Evolutionary conservation across 2,888 invertebrate genomes (phyloP).

Genomic region (Troides oblongomaculatus): DNA sequence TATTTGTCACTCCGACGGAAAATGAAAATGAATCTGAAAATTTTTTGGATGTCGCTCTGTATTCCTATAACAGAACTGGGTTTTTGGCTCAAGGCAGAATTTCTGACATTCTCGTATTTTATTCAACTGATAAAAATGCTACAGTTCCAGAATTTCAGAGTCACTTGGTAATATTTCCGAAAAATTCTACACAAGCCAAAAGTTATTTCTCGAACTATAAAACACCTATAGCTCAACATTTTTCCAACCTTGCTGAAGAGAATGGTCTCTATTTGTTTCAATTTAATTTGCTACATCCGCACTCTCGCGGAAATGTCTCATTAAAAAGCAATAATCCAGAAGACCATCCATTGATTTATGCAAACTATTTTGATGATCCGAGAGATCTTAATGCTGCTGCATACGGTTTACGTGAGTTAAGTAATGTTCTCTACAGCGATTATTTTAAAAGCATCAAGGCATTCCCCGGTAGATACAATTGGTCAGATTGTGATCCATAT

Average conservation of each 20-base stretch:
- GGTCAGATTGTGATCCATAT: too few species aligned
- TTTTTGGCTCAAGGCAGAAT: conserved; percentile 66
- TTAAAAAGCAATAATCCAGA: conserved; percentile 78
- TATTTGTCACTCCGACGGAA: conserved; percentile 51
- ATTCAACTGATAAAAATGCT: conserved; percentile 45
- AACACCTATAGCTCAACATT: conserved; percentile 40
- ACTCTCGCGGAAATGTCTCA: conserved; percentile 76
- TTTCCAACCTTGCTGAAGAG: conserved; percentile 46
- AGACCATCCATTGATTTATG: conserved; percentile 80
- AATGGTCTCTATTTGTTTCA: conserved; percentile 51
- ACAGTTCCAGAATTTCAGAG: conserved; percentile 53
- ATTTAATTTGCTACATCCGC: conserved; percentile 67
- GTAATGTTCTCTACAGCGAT: too few species aligned
- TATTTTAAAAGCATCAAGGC: too few species aligned
- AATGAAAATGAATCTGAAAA: conserved; percentile 39
- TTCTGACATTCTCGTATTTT: conserved; percentile 73
- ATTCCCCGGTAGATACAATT: too few species aligned
- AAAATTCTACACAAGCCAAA: conserved; percentile 42
- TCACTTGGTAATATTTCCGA: conserved; percentile 43
- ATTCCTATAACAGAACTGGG: conserved; percentile 74
- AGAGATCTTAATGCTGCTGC: too few species aligned
- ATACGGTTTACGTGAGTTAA: too few species aligned
- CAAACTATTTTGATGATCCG: conserved; percentile 78
- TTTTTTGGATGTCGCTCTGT: conserved; percentile 61
- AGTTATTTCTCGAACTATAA: conserved; percentile 45